Base-by-base conservation (phyloP, 1,140 invertebrate species). In the Drosophila willistoni region DNA sequence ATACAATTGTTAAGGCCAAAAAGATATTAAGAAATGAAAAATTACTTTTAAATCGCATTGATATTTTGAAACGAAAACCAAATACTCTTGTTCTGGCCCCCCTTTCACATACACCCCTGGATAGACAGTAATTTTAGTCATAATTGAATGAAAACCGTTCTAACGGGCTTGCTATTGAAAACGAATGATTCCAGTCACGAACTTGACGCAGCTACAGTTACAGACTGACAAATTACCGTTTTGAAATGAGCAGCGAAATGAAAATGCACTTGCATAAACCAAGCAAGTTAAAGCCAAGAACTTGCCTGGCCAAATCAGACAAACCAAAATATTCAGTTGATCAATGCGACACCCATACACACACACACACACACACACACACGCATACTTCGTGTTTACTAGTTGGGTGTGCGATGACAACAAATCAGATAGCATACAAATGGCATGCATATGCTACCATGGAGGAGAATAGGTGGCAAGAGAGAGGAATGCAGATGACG, bases 191-290 rank as follows among this genome's bases (percentile, higher is more conserved):
- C 84, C 39, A 81, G 73, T 74, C 84, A 87, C 84, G 84, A 87
- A 87, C 81, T 55, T 60, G 64, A 59, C 39, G 47, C 47, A 67
- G 66, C 64, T 10, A 74, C 36, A 13, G 74, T 77, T 80, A 74
- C 65, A 77, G 84, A 77, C 65, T 81, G 84, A 89, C 80, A 89
- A 89, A 89, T 89, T 87, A 89, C 84, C 77, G 85, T 78, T 83
- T 79, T 55, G 51, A 65, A 65, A 65, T 65, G 64, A 51, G 63
- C 25, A 64, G 47, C 47, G 17, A 51, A 22, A 51, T 61, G 59
- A 77, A 84, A 84, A 77, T 87, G 84, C 84, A 87, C 84, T 87
- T 87, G 84, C 84, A 29, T 81, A 87, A 86, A 87, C 22, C 34
- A n/a, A n/a, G 25, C 44, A 56, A 68, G 66, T 44, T 44, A 14